These are phyloP conservation scores for Drosophila neonasuta DNA, from an alignment of 2,888 invertebrate genomes.

Conservation along the genomic window DNA sequence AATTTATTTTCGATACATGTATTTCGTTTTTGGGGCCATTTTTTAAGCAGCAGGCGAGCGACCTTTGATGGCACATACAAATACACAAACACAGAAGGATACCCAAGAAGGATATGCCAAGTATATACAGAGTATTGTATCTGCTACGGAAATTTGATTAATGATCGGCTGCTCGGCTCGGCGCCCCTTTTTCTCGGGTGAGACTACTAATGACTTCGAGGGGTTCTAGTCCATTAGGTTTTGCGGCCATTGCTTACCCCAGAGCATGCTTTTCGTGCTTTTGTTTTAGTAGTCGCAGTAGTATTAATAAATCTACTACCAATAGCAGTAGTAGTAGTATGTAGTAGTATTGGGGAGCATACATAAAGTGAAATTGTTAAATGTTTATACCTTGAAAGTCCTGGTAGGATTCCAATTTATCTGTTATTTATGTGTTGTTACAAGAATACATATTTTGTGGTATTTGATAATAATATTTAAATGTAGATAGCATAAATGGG, in stretches of 20 bases:
- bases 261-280: conserved; percentile 46
- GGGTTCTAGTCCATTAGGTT: conserved; percentile 73
- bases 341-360: conserved; percentile 29
- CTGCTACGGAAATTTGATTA: conserved; percentile 67
- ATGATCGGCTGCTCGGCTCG: conserved; percentile 52
- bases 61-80: conserved; percentile 43
- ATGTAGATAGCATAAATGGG: conserved; percentile 56
- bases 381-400: conserved; percentile 83
- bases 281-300: conserved; percentile 27
- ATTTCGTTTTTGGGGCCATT: conserved; percentile 41
- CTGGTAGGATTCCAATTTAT: conserved; percentile 83
- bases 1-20: conserved; percentile 76
- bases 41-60: conserved; percentile 56
- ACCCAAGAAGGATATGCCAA: conserved; percentile 40
- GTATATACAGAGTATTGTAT: conserved; percentile 16
- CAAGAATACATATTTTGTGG: conserved; percentile 62
- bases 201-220: conserved; percentile 64
- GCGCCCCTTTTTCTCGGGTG: conserved; percentile 38
- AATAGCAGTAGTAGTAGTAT: conserved; percentile 16
- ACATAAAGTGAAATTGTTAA: conserved; percentile 72
- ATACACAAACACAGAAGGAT: conserved; percentile 12
- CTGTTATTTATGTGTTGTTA: conserved; percentile 78
- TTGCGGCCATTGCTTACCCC: conserved; percentile 62
- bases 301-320: background rate
- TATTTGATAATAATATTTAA: conserved; percentile 39